These are phyloP conservation scores for Athalia circularis DNA, from an alignment of 2,888 invertebrate species.

Conservation along the genomic window DNA sequence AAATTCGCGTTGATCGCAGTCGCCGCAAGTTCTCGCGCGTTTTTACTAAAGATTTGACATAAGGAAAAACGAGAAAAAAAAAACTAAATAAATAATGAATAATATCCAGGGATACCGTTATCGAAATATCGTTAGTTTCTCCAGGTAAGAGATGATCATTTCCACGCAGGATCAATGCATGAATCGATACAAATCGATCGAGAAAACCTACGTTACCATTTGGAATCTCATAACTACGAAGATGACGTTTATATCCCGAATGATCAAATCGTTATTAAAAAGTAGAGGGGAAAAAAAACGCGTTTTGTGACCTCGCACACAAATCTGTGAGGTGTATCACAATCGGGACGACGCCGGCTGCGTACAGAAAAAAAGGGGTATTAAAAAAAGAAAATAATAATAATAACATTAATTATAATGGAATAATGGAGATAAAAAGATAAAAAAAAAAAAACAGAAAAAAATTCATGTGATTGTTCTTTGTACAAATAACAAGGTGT, in stretches of 20 bases:
- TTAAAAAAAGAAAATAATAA: conserved; percentile 42
- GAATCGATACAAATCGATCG: no score
- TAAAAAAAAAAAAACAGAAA: conserved; percentile 48
- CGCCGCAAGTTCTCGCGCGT: conserved; percentile 46
- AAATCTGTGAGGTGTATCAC: background rate
- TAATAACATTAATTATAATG: no score
- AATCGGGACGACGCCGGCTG: background rate
- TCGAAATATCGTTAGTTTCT: background rate
- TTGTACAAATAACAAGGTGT: conserved; percentile 78
- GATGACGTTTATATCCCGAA: no score
- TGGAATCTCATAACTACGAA: no score
- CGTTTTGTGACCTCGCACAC: conserved; percentile 8
- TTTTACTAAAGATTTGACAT: background rate
- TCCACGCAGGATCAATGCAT: no score
- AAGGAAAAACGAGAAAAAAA: background rate
- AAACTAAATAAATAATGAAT: background rate
- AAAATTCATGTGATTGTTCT: conserved; percentile 79
- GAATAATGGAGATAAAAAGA: conserved; percentile 43
- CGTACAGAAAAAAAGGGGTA: conserved; percentile 35
- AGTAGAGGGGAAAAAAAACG: conserved; percentile 4
- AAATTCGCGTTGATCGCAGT: conserved; percentile 17
- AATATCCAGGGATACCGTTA: no score
- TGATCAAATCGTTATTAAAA: no score
- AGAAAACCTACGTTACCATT: no score
- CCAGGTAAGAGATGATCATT: background rate